Evolutionary conservation across 1,140 invertebrate genomes (phyloP).

Genomic region (Nomia melanderi): DNA sequence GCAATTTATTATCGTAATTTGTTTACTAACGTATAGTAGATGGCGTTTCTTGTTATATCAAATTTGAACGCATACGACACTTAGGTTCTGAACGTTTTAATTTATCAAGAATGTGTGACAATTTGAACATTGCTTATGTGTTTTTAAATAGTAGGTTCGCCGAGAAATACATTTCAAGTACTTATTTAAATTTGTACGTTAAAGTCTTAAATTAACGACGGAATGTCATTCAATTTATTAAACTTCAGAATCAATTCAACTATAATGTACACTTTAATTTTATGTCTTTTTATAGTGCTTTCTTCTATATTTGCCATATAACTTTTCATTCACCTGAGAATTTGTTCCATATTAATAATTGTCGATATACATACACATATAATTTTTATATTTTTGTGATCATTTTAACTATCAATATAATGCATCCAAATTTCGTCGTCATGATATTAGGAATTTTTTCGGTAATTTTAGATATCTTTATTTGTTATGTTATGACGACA

Average conservation of each 20-base stretch:
- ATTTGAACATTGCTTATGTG: not conserved
- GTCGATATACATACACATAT: not conserved
- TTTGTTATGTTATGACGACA: conserved; percentile 2
- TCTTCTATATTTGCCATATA: conserved; percentile 3
- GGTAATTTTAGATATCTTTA: conserved; percentile 22
- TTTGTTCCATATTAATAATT: not conserved
- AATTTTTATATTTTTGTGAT: not conserved
- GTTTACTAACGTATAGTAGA: conserved; percentile 2
- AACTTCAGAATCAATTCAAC: conserved; percentile 3
- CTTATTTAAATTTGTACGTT: not conserved
- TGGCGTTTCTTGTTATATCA: conserved; percentile 10
- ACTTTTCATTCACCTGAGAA: not conserved
- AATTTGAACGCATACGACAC: not conserved
- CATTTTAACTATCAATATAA: not conserved
- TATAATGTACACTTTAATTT: not conserved
- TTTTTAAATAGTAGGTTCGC: not conserved
- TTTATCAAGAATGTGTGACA: not conserved
- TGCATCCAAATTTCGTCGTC: not conserved
- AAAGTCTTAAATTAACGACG: not conserved
- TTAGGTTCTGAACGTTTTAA: not conserved
- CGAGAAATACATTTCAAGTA: not conserved
- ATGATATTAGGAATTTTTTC: not conserved
- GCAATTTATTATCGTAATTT: not conserved
- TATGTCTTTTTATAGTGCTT: not conserved
- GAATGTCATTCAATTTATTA: not conserved